Evolutionary conservation across 2,113 vertebrate genomes (phyloP), one percentile per base, ranked within the genome.

Genomic region (Spea multiplicata): DNA sequence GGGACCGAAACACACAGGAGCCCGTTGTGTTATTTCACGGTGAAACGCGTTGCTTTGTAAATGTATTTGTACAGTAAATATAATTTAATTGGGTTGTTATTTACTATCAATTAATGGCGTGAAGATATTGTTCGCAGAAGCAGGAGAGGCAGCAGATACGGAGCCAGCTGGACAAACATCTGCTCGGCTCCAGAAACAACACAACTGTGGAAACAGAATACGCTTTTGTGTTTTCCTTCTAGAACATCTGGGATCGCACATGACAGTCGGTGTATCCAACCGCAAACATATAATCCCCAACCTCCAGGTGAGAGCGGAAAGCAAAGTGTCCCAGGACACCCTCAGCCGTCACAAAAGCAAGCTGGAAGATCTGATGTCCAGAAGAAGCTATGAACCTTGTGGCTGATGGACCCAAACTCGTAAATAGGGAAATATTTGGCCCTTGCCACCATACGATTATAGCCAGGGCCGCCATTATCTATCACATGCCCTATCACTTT

Each of bases 121-220:
- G 70, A 64, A 61, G 75, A 78, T 64, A 78, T 78, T 78, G 68
- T 71, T 71, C 57, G 44, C 52, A 67, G 75, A 62, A 64, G 45
- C 66, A n/a, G 14, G 53, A 5, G 45, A 78, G 74, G 61, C 75
- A 69, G 52, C 45, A 12, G 57, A 64, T 46, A 52, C 67, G 5
- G 47, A 64, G 46, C 46, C 75, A 78, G 75, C 75, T 71, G 75
- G 67, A 71, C 57, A 9, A 50, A 64, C 75, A 78, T 71, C 75
- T 78, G 75, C 46, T 64, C 47, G 0, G 47, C 68, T 64, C 46
- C 5, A 68, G 44, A n/a, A 62, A 45, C 57, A 8, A 6, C 57
- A 3, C 44, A 50, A 59, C 44, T 5, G 55, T 62, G 55, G 12
- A 70, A 62, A 62, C 55, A 78, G 47, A 52, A 52, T 44, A 64